Conservation (phyloP, 2,113 vertebrate genomes). For the Eptesicus fuscus region DNA sequence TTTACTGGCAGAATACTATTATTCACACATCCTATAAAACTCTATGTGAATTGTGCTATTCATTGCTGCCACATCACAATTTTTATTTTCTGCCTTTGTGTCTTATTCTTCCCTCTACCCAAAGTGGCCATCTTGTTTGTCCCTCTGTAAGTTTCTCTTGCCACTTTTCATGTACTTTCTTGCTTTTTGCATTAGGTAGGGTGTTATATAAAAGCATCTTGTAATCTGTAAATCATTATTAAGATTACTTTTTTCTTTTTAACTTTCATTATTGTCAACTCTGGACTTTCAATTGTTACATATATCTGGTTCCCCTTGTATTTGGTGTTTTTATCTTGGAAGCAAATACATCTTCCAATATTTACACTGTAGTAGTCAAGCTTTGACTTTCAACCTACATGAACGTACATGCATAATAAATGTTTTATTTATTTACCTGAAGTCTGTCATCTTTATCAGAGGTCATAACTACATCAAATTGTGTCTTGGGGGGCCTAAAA, state of each 20-base stretch:
- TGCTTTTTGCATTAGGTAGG: not conserved
- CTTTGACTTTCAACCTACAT: not conserved
- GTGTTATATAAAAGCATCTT: not conserved
- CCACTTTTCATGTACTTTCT: not conserved
- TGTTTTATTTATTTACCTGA: not conserved
- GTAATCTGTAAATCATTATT: not conserved
- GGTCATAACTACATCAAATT: not conserved
- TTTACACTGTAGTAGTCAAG: not conserved
- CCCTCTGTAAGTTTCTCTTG: not conserved
- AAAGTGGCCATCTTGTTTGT: not conserved
- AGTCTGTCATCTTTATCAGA: not conserved
- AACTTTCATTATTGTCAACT: not conserved
- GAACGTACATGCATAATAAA: not conserved
- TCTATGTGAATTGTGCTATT: not conserved
- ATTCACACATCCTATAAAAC: not conserved
- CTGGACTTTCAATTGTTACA: not conserved
- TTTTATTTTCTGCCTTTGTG: not conserved
- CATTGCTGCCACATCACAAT: not conserved
- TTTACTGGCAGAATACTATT: not conserved
- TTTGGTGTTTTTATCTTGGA: not conserved
- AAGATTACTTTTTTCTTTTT: not conserved
- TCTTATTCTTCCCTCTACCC: not conserved
- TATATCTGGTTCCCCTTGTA: not conserved
- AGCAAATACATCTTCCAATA: not conserved
- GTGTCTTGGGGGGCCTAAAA: not conserved